Evolutionary conservation across 2,113 vertebrate species (phyloP), one percentile per base, ranked within the genome.

Genomic region (Thryonomys swinderianus): DNA sequence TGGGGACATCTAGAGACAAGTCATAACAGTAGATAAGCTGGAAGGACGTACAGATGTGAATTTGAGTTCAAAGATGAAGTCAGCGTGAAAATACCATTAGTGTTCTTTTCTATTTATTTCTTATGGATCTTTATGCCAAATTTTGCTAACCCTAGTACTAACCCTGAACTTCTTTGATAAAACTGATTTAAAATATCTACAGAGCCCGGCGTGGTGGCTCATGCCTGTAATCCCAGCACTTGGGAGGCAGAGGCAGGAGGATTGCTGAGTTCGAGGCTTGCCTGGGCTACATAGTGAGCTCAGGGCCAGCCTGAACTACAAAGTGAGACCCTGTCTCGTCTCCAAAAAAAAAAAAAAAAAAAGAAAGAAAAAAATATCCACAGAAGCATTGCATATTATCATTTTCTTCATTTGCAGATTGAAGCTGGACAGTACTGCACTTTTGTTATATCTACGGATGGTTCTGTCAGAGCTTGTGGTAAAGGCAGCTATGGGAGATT

Each of bases 371-470:
- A n/a, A n/a, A n/a, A 87, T 45, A 90, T 23, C 83, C 57, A 71
- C 13, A 85, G 69, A 92, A 94, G n/a, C 69, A 82, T 95, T 69
- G 79, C 85, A 85, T 55, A 59, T 90, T 93, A 95, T 0, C 55
- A 76, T 48, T 48, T 40, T 96, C 82, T 95, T 97, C 95, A 88
- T 21, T 90, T 94, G 32, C 76, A 99, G 99, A 99, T 99, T 96
- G 99, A 99, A 98, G 99, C 99, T 96, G 99, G 99, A 93, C 99
- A 99, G 16, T 99, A 99, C 88, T 99, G 99, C 95, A 99, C 99
- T 25, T 99, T 99, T 95, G 99, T 99, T 48, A 99, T 99, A 97
- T 98, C 99, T 71, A 98, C 98, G 0, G 99, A 99, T 97, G 99
- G 99, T 71, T 99, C 99, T 62, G 99, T 99, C 51, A 98, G 99